Base-by-base conservation (phyloP, 2,888 invertebrate species). In the Eledona agricola region DNA sequence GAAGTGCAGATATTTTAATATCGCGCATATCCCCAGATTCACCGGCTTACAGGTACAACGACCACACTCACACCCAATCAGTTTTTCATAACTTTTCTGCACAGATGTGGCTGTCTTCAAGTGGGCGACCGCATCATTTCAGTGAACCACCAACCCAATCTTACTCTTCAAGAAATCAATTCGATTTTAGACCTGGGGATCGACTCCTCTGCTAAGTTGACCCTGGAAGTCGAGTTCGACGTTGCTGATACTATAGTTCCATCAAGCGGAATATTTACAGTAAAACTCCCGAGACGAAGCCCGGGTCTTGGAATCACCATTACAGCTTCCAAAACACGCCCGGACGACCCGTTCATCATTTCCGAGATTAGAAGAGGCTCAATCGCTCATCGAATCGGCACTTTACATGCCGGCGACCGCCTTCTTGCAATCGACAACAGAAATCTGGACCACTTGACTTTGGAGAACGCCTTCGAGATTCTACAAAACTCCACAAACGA, bases 201-300 rank as follows among this genome's bases (percentile, higher is more conserved):
- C 51, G 83, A 84, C 64, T 13, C 37, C 7, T 81, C 78, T 4
- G 82, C 83, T 9, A 86, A 89, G 78, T 81, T 94, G 23, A 87
- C 87, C 28, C 73, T 96, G 25, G 88, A 90, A 63, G 83, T 91
- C 1, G 94, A 95, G 72, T 95, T 95, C 74, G 93, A 91, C 77
- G 92, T 95, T 74, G 90, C 93, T 4, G 94, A 95, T 61, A 86
- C 93, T 0, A 93, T 95, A 28, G 90, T 94, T 58, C 93, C 95
- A 1, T 88, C 91, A 2, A 90, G 91, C 63, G 95, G 95, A 0
- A 88, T 93, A 0, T 96, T 95, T 71, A 90, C 89, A 57, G 94
- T 97, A 0, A 91, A 93, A 74, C 79, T 96, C 37, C 88, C 92
- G 2, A 87, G 88, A 84, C 15, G 86, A 87, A 22, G 86, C 85